Evolutionary conservation across 2,888 invertebrate species (phyloP), one percentile per base, ranked within the genome.

Genomic region (Stratiomys singularior): DNA sequence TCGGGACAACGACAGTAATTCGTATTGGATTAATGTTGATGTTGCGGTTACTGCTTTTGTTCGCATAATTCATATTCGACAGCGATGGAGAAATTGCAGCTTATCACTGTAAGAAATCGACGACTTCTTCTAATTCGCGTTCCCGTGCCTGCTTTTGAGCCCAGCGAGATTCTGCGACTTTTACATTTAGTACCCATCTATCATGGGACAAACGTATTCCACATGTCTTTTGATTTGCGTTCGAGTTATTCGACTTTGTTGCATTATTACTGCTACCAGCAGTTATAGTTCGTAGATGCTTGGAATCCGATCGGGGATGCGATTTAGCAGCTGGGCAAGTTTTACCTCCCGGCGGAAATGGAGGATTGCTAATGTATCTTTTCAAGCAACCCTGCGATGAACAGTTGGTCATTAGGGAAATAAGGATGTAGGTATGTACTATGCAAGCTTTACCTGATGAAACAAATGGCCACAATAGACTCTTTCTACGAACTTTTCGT

Each of bases 141-240:
- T 91, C 89, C 77, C 92, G 89, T 1, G 94, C 94, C 84, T 94
- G 92, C 83, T 93, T 91, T 83, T 93, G 93, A 1, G 93, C 93
- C 93, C 94, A 94, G 67, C 93, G 88, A 67, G 91, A 90, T 85
- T 94, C 94, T 0, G 93, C 92, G 44, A 93, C 86, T 83, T 91
- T 90, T 28, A 93, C 91, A 72, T 90, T 89, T 4, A 93, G 85
- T 76, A 90, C 90, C 92, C 93, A 94, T 82, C 93, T 93, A 81
- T 93, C 92, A 83, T 94, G 93, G 81, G 90, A 92, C 79, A 94
- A 90, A 81, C 89, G 89, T 81, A 91, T 88, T 5, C 89, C 90
- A 84, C 93, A 94, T 15, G 84, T 78, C 76, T 30, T 79, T 77
- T 67, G 71, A 79, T 9, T 72, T 69, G 58, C n/a, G 37, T 84